Evolutionary conservation across 1,140 invertebrate species (phyloP), one percentile per base, ranked within the genome.

Genomic region (Cryptotermes secundus): DNA sequence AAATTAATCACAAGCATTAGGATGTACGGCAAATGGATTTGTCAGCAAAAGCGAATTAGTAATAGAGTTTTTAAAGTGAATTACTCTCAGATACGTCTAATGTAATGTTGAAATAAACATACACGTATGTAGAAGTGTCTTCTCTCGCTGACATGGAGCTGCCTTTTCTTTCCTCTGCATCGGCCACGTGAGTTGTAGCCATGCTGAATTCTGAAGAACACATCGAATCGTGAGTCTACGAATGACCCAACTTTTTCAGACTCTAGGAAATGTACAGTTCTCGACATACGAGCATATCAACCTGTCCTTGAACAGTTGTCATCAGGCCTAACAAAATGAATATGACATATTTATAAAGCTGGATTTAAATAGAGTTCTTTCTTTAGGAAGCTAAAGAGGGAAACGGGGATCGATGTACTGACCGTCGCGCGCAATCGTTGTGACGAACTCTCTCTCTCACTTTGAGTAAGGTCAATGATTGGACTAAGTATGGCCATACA

Each of bases 201-300:
- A n/a, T 72, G 59, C 31, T 72, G 59, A 72, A 72, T 72, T 31
- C 59, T 72, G 59, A 72, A 72, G 59, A 72, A 72, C 59, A 72
- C 59, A 72, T 7, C 59, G 59, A 72, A 72, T 72, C 59, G 59
- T 31, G n/a, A 72, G 45, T 49, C 45, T 19, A 49, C 45, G 45
- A 3, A 19, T 22, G 19, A 19, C 14, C 45, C 14, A 22, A 49
- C 45, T 19, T 49, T 26, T 72, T 26, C 59, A 72, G 59, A 72
- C 59, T 72, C 59, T 72, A 72, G 26, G 59, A 26, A 26, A 22
- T 31, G 26, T 72, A 72, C 59, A 72, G 14, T 31, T 26, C n/a
- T 38, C n/a, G n/a, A n/a, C n/a, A 4, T n/a, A n/a, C 26, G 31
- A 31, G 31, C 31, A 31, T 31, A 72, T 72, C 26, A 16, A 14